Evolutionary conservation across 2,113 vertebrate species (phyloP).

Genomic region (Lethenteron camtschaticum): DNA sequence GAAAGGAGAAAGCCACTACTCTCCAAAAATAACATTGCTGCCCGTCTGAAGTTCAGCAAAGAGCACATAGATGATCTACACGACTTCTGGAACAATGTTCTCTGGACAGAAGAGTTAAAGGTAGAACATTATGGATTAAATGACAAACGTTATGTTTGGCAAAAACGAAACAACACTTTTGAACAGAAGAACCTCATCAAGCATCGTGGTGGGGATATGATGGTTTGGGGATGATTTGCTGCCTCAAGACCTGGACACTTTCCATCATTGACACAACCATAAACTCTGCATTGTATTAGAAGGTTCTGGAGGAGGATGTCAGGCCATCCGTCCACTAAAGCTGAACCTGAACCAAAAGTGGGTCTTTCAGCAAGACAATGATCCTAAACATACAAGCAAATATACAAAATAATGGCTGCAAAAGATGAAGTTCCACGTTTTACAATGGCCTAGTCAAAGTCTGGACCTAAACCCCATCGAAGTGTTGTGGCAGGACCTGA

Average conservation of each 20-base stretch:
- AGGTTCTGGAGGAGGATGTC: not conserved
- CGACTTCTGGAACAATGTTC: not conserved
- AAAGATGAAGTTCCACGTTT: not conserved
- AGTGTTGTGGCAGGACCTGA: slow-evolving; percentile 3
- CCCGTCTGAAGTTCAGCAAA: slow-evolving; percentile 1
- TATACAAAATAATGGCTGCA: not conserved
- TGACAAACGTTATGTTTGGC: slow-evolving; percentile 5
- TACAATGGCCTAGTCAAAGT: not conserved
- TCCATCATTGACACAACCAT: not conserved
- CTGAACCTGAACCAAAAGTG: slow-evolving; percentile 1
- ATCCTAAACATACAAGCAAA: slow-evolving; percentile 2
- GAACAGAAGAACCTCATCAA: slow-evolving; percentile 4
- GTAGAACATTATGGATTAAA: not conserved
- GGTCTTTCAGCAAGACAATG: not conserved
- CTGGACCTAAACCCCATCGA: not conserved
- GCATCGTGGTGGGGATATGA: no score
- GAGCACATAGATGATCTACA: not conserved
- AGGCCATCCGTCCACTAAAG: not conserved
- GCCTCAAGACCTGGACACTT: not conserved
- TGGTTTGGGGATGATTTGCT: not conserved
- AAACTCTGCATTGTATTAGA: not conserved
- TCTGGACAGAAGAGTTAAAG: not conserved
- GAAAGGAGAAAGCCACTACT: not conserved
- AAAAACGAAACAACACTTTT: not conserved
- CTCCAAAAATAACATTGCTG: not conserved